Evolutionary conservation across 1,140 invertebrate genomes (phyloP).

Genomic region (Leptoteleia sp.): DNA sequence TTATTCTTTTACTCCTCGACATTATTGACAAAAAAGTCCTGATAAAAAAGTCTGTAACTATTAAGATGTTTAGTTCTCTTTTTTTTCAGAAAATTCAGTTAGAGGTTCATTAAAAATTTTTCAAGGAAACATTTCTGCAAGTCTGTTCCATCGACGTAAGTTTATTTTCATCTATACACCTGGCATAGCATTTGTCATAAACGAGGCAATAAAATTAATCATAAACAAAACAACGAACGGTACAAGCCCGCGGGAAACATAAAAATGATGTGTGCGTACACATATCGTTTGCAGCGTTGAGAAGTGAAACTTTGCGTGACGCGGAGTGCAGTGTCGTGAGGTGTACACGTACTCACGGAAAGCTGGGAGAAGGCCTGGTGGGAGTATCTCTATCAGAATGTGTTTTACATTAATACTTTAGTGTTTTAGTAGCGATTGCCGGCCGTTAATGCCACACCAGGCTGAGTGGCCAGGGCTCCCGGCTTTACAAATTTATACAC

Average conservation of each 20-base stretch:
- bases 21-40: too few relatives aligned
- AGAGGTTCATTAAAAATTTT: too few relatives aligned
- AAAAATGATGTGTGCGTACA: conserved; percentile 53
- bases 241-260: conserved; percentile 36
- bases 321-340: conserved; percentile 56
- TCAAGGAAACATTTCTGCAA: too few relatives aligned
- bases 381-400: conserved; percentile 80
- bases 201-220: conserved; percentile 51
- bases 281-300: conserved; percentile 54
- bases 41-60: too few relatives aligned
- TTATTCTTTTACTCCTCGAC: too few relatives aligned
- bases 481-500: too few relatives aligned
- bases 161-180: conserved; percentile 5
- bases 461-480: too few relatives aligned
- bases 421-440: conserved; percentile 79
- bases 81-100: too few relatives aligned
- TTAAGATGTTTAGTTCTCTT: too few relatives aligned
- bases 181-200: conserved; percentile 25
- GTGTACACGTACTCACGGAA: conserved; percentile 48
- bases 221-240: conserved; percentile 47
- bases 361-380: conserved; percentile 46
- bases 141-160: conserved; percentile 2
- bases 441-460: conserved; percentile 78
- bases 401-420: conserved; percentile 81
- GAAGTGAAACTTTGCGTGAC: conserved; percentile 65